Percentiles rank a stretch among this genome's conserved stretches.
These are phyloP conservation scores for Ophion ventricosus DNA, from an alignment of 2,888 invertebrate genomes.

Conservation along the genomic window DNA sequence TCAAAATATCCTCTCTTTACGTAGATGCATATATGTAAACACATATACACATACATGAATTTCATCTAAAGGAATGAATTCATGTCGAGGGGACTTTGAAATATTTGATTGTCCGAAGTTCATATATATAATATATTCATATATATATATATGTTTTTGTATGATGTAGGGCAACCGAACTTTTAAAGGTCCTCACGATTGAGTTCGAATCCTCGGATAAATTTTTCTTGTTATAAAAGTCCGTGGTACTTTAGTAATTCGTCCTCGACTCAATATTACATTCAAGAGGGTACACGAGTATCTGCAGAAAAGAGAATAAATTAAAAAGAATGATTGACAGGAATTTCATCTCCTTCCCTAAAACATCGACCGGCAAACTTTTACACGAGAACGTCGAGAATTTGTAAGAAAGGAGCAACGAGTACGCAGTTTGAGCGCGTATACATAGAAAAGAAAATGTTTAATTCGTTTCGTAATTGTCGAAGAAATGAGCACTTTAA, in stretches of 20 bases:
- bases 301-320: not conserved
- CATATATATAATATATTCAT: not conserved
- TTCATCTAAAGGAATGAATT: not conserved
- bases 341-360: not conserved
- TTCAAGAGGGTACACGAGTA: constrained; percentile 13
- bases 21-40: constrained; percentile 3
- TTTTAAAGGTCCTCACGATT: constrained; percentile 1
- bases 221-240: constrained; percentile 30
- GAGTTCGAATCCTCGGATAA: constrained; percentile 19
- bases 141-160: too few relatives aligned
- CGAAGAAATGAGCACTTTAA: not conserved
- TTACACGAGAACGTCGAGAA: not conserved
- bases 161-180: too few relatives aligned
- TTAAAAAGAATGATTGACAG: constrained; percentile 16
- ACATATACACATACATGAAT: not conserved
- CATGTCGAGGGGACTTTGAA: not conserved
- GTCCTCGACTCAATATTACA: not conserved
- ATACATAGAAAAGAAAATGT: not conserved
- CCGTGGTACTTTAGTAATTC: constrained; percentile 25
- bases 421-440: not conserved
- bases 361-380: not conserved
- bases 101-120: not conserved
- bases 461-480: not conserved
- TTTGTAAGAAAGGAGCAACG: not conserved
- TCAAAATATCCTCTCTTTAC: constrained; percentile 27